Evolutionary conservation across 2,797 vertebrate genomes (phyloP).

Genomic region (Malurus leucopterus): DNA sequence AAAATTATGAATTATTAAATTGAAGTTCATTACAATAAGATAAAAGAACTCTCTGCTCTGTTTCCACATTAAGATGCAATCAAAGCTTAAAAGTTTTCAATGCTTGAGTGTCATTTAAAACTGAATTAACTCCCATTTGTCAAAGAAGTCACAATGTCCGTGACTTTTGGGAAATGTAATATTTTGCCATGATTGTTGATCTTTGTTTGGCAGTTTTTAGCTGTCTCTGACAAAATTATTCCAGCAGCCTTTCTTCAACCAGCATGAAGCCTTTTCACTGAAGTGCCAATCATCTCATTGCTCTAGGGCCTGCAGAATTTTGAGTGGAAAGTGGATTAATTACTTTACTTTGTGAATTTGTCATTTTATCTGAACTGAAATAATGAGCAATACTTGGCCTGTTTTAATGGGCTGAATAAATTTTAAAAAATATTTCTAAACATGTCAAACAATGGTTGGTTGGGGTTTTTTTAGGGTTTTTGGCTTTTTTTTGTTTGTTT

Average conservation of each 20-base stretch:
- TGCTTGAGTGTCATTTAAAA: slow-evolving; percentile 7
- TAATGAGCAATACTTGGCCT: background rate
- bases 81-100: background rate
- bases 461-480: background rate
- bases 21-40: slow-evolving; percentile 4
- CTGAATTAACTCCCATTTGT: slow-evolving; percentile 15
- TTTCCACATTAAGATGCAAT: background rate
- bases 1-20: slow-evolving; percentile 55
- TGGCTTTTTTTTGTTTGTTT: background rate
- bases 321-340: background rate
- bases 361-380: background rate
- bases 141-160: background rate
- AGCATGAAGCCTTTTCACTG: background rate
- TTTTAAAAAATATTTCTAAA: background rate
- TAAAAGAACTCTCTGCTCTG: background rate
- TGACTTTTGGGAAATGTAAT: slow-evolving; percentile 17
- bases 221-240: slow-evolving; percentile 25
- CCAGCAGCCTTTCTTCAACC: background rate
- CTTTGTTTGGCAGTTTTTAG: slow-evolving; percentile 31
- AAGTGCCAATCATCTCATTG: slow-evolving; percentile 1
- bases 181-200: slow-evolving; percentile 38
- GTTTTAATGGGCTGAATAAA: background rate
- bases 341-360: background rate
- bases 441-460: background rate
- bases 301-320: background rate